Conservation (phyloP, 2,888 invertebrate genomes). For the Steinernema scapterisci region DNA sequence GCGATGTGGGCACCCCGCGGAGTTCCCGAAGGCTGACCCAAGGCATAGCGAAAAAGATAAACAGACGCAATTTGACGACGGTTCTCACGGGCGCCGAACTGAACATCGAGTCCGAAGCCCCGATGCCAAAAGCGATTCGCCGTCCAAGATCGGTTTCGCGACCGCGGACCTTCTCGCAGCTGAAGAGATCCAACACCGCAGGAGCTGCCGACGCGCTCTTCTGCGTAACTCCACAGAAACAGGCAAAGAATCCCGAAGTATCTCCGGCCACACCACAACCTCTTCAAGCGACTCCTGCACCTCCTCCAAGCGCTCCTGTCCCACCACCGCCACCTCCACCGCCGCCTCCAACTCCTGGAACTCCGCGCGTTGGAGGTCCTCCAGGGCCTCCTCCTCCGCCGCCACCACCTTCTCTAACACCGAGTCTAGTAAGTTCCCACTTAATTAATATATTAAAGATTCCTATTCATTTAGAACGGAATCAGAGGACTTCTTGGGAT, state of each 20-base stretch:
- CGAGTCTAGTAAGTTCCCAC: background rate
- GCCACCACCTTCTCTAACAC: background rate
- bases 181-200: conserved; percentile 13
- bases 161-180: background rate
- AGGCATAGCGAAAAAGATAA: conserved; percentile 19
- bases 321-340: conserved; percentile 1
- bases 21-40: background rate
- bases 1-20: background rate
- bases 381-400: background rate
- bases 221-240: conserved; percentile 4
- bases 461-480: background rate
- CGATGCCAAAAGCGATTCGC: conserved; percentile 6
- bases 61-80: background rate
- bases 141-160: conserved; percentile 16
- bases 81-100: background rate
- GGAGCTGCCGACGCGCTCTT: conserved; percentile 9
- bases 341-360: background rate
- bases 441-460: too few relatives aligned
- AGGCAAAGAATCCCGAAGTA: conserved; percentile 1
- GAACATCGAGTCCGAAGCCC: conserved; percentile 2
- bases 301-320: background rate
- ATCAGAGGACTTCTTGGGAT: conserved; percentile 4
- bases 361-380: background rate
- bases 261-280: background rate
- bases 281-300: background rate